These are phyloP conservation scores for Calephelis nemesis DNA, from an alignment of 1,140 invertebrate species.

Conservation along the genomic window DNA sequence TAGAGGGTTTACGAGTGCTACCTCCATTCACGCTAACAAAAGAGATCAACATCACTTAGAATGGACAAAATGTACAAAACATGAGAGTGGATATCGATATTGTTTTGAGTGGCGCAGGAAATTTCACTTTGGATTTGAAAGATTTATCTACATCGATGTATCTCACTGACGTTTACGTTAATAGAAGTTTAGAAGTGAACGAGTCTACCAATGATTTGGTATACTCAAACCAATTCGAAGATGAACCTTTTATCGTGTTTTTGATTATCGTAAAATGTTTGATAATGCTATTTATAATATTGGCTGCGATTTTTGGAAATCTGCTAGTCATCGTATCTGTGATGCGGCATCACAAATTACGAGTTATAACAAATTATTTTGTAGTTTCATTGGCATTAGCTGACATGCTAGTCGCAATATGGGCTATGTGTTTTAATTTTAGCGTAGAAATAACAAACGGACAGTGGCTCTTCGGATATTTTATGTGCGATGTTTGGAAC, in stretches of 20 bases:
- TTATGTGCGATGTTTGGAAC: slow-evolving; percentile 97
- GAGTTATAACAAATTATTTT: slow-evolving; percentile 97
- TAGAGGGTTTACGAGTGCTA: slow-evolving; percentile 34
- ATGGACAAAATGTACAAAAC: slow-evolving; percentile 39
- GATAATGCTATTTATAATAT: slow-evolving; percentile 91
- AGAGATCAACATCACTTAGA: slow-evolving; percentile 58
- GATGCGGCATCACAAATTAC: slow-evolving; percentile 90
- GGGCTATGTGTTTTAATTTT: slow-evolving; percentile 97
- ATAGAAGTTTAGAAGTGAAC: slow-evolving; percentile 59
- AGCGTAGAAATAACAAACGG: slow-evolving; percentile 90
- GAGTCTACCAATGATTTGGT: slow-evolving; percentile 61
- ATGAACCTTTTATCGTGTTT: slow-evolving; percentile 60
- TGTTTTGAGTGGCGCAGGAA: slow-evolving; percentile 51
- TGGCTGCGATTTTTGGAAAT: slow-evolving; percentile 92
- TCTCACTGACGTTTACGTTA: slow-evolving; percentile 61
- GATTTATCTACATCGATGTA: slow-evolving; percentile 73
- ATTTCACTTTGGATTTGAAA: slow-evolving; percentile 58
- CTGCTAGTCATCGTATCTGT: slow-evolving; percentile 93
- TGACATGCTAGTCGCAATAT: slow-evolving; percentile 94
- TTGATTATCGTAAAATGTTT: slow-evolving; percentile 84
- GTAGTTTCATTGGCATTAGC: slow-evolving; percentile 94
- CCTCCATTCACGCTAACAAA: slow-evolving; percentile 46
- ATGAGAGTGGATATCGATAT: slow-evolving; percentile 61
- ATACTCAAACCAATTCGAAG: slow-evolving; percentile 60
- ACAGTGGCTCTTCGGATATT: slow-evolving; percentile 92